Conservation (phyloP, 2,888 invertebrate species). For the Crematogaster levior region DNA sequence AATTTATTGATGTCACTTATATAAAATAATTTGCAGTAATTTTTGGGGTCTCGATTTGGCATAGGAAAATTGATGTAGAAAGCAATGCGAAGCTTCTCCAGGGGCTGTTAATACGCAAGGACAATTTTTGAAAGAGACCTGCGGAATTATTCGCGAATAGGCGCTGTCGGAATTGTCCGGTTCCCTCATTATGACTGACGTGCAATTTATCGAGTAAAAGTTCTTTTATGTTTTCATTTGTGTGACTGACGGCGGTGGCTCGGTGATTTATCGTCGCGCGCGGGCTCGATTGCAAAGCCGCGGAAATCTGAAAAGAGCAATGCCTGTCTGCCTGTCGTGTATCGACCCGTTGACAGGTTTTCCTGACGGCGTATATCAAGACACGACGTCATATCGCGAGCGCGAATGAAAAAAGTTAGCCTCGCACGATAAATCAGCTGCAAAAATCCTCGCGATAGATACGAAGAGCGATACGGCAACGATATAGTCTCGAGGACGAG, state of each 20-base stretch:
- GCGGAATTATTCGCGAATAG: conserved; percentile 35
- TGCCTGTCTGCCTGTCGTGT: not conserved
- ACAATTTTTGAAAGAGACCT: not conserved
- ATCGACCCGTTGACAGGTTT: conserved; percentile 45
- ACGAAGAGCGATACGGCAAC: not conserved
- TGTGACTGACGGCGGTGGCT: conserved; percentile 31
- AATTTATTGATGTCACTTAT: not conserved
- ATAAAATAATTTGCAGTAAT: not conserved
- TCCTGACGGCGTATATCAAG: conserved; percentile 14
- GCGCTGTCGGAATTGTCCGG: conserved; percentile 16
- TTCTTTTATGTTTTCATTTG: conserved; percentile 39
- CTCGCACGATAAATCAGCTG: conserved; percentile 28
- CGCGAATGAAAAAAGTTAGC: conserved; percentile 24
- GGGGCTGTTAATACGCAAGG: not conserved
- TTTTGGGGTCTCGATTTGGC: not conserved
- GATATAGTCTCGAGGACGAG: not conserved
- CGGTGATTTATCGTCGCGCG: conserved; percentile 32
- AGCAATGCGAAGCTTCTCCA: not conserved
- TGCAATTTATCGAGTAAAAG: conserved; percentile 49
- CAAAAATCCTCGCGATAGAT: conserved; percentile 20
- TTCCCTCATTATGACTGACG: conserved; percentile 40
- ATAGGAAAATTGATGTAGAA: not conserved
- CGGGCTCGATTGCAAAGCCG: not conserved
- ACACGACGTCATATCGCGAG: conserved; percentile 5
- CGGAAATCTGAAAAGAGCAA: conserved; percentile 23